Conservation (phyloP, 1,140 invertebrate species). For the Sipha flava region DNA sequence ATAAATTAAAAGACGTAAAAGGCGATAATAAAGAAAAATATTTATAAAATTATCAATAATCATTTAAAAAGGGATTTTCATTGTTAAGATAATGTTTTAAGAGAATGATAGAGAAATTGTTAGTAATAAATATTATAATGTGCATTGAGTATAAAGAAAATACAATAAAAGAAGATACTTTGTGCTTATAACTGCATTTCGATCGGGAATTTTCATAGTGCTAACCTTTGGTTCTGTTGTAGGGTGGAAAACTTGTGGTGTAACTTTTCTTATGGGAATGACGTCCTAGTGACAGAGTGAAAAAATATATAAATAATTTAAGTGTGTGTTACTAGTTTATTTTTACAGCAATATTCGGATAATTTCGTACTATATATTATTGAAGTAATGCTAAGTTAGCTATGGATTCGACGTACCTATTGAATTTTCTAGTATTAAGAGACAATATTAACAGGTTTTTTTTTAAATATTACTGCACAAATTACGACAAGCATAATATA, state of each 20-base stretch:
- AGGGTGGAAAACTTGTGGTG: conserved; percentile 26
- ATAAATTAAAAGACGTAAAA: too few relatives aligned
- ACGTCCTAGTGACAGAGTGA: conserved; percentile 22
- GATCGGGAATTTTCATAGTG: conserved; percentile 11
- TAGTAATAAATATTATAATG: neutral
- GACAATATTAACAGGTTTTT: too few relatives aligned
- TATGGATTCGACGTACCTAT: too few relatives aligned
- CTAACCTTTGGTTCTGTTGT: conserved; percentile 30
- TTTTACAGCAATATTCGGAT: neutral
- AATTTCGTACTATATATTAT: neutral
- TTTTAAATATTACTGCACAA: too few relatives aligned
- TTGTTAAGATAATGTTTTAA: neutral
- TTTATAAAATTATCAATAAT: neutral
- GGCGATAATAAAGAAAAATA: neutral
- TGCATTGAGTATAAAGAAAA: conserved; percentile 1
- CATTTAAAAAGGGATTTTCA: neutral
- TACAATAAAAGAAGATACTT: conserved; percentile 21
- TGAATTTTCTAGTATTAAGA: too few relatives aligned
- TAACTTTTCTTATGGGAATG: conserved; percentile 31
- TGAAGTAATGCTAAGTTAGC: neutral
- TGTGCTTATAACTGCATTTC: conserved; percentile 17
- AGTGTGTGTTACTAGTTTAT: neutral
- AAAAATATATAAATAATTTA: conserved; percentile 15
- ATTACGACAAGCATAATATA: too few relatives aligned
- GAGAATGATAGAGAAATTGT: neutral